phyloP scores from a whole-genome alignment of 1,140 invertebrate species.

The Dermatophagoides farinae region DNA sequence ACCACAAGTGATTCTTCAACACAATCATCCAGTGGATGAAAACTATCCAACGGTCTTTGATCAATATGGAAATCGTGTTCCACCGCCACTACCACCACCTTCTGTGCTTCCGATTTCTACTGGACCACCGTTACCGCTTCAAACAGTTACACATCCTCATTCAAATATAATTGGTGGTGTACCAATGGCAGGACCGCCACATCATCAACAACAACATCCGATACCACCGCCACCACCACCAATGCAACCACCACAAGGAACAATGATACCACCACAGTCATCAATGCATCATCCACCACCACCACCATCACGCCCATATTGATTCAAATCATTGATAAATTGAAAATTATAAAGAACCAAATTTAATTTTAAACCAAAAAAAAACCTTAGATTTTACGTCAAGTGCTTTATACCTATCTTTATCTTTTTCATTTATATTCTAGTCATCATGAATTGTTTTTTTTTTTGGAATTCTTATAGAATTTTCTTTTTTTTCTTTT shows the following conservation, averaged over 20 bases:
- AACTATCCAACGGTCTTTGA: not conserved
- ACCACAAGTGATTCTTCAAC: slow-evolving; percentile 11
- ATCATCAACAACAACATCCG: not conserved
- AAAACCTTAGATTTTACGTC: too few species aligned
- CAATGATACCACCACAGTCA: not conserved
- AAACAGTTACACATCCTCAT: not conserved
- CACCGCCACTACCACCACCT: not conserved
- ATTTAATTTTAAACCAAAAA: too few species aligned
- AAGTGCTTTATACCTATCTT: too few species aligned
- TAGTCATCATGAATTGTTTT: too few species aligned
- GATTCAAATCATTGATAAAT: too few species aligned
- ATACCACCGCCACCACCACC: not conserved
- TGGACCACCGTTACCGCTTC: not conserved
- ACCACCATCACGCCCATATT: too few species aligned
- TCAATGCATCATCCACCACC: too few species aligned
- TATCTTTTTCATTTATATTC: too few species aligned
- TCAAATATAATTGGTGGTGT: not conserved
- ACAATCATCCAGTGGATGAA: slow-evolving; percentile 9
- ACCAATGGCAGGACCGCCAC: not conserved
- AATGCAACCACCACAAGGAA: not conserved
- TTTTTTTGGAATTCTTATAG: too few species aligned
- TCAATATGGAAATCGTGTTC: not conserved
- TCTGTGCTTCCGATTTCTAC: not conserved
- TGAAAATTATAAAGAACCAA: too few species aligned
- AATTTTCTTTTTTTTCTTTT: too few species aligned